Evolutionary conservation across 2,113 vertebrate species (phyloP), one percentile per base, ranked within the genome.

Genomic region (Eulemur macaco): DNA sequence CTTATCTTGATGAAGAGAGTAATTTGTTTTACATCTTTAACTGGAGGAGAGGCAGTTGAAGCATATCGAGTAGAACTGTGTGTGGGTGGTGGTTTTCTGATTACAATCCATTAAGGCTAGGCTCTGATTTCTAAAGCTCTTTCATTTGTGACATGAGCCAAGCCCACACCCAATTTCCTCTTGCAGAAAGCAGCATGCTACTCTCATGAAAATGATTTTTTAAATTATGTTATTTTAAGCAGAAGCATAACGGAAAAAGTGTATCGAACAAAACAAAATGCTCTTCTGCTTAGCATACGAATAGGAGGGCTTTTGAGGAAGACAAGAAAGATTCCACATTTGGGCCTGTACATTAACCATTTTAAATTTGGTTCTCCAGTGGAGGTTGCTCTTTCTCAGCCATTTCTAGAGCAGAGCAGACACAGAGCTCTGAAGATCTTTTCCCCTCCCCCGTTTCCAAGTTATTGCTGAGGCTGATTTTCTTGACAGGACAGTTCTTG

Each of bases 1-100:
- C 97, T 98, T 98, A 98, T 98, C 98, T 98, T 98, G 95, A 97
- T 98, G 97, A 97, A 98, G 97, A 95, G 69, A 98, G 96, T 94
- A 93, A 98, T 98, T 98, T 98, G 98, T 98, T 98, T 96, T 89
- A 97, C 97, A 86, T 98, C 96, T 98, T 97, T 93, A 23, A 47
- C 50, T 89, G 64, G 95, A 97, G 94, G 95, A 52, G 95, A 97
- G 89, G 97, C 98, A 89, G 95, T 94, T 96, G 97, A 87, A 94
- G 21, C 66, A 66, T 91, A 27, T 95, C 95, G 71, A 95, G 95
- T 87, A 47, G 96, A 96, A 34, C 77, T 34, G 80, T 93, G 98
- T 94, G 97, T 88, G 96, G 98, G 73, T 50, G 91, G 97, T 85
- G 96, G 92, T 97, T 97, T 97, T 98, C 98, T 97, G 97, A 93